phyloP scores from a whole-genome alignment of 1,140 invertebrate species.

The Tribolium castaneum region DNA sequence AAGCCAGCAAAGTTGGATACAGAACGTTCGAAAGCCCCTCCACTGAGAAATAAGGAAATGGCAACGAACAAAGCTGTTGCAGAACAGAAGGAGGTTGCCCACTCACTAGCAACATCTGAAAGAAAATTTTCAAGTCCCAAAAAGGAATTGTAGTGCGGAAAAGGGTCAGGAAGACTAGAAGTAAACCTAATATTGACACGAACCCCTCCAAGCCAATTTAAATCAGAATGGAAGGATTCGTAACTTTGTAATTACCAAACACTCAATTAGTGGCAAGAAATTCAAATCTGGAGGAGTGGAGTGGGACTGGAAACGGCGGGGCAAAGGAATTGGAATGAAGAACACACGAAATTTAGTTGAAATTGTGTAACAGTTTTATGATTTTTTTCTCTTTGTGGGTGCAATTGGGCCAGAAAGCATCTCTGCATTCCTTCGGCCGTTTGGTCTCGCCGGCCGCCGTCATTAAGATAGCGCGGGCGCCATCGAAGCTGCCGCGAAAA shows the following conservation, averaged over 20 bases:
- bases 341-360: too few species aligned
- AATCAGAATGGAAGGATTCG: slow-evolving; percentile 24
- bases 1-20: slow-evolving; percentile 89
- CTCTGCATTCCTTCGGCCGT: slow-evolving; percentile 19
- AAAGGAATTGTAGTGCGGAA: background rate
- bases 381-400: background rate
- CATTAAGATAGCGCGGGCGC: slow-evolving; percentile 61
- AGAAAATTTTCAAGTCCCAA: slow-evolving; percentile 43
- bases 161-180: background rate
- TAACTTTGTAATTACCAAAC: slow-evolving; percentile 20
- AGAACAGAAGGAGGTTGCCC: slow-evolving; percentile 86
- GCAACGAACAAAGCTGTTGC: slow-evolving; percentile 89
- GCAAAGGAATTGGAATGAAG: background rate
- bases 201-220: slow-evolving; percentile 3
- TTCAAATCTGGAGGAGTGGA: background rate
- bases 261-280: slow-evolving; percentile 3
- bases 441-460: slow-evolving; percentile 50
- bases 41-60: slow-evolving; percentile 91
- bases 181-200: background rate
- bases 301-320: background rate
- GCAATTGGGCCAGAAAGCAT: slow-evolving; percentile 15
- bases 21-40: slow-evolving; percentile 78
- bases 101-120: slow-evolving; percentile 81
- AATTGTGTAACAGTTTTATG: too few species aligned
- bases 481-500: slow-evolving; percentile 47